A percentile compares a stretch with the other conserved stretches of the same genome.
Evolutionary conservation across 2,797 vertebrate species (phyloP).

Genomic region (Cynodonichthys magdalenae): DNA sequence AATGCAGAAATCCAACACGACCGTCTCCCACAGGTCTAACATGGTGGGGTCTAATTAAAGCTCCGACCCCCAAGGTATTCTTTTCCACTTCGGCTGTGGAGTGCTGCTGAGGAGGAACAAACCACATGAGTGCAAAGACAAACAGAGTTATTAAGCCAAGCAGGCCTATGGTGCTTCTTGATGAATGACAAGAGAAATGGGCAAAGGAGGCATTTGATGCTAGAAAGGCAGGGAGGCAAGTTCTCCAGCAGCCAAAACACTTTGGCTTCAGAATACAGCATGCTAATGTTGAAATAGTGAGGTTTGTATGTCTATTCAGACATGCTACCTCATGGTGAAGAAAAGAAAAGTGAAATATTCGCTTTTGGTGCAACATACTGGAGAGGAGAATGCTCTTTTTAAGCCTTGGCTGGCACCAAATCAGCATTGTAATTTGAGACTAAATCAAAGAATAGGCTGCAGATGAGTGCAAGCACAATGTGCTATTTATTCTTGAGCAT

Average conservation of each 20-base stretch:
- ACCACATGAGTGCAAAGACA: conserved; percentile 60
- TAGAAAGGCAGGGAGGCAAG: conserved; percentile 22
- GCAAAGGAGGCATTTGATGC: conserved; percentile 37
- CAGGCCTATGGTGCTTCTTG: conserved; percentile 63
- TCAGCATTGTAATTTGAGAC: conserved; percentile 62
- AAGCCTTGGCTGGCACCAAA: conserved; percentile 47
- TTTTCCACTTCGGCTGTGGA: conserved; percentile 48
- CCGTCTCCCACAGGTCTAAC: conserved; percentile 51
- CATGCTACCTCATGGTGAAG: conserved; percentile 51
- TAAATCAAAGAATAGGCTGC: conserved; percentile 60
- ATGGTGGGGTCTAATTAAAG: conserved; percentile 68
- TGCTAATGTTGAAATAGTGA: conserved; percentile 71
- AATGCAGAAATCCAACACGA: conserved; percentile 37
- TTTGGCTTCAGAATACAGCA: conserved; percentile 65
- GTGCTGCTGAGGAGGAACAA: conserved; percentile 44
- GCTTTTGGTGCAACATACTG: conserved; percentile 45
- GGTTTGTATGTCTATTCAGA: conserved; percentile 61
- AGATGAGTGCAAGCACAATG: conserved; percentile 39
- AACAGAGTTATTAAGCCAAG: conserved; percentile 74
- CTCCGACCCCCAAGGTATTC: conserved; percentile 57
- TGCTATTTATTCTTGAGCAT: conserved; percentile 39
- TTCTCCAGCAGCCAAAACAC: conserved; percentile 61
- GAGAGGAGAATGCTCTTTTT: conserved; percentile 46
- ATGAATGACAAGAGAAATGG: conserved; percentile 55
- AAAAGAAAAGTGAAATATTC: conserved; percentile 17